These are phyloP conservation scores for Luidia sarsii DNA, from an alignment of 53 echinoderm and acorn worm genomes.

Conservation along the genomic window DNA sequence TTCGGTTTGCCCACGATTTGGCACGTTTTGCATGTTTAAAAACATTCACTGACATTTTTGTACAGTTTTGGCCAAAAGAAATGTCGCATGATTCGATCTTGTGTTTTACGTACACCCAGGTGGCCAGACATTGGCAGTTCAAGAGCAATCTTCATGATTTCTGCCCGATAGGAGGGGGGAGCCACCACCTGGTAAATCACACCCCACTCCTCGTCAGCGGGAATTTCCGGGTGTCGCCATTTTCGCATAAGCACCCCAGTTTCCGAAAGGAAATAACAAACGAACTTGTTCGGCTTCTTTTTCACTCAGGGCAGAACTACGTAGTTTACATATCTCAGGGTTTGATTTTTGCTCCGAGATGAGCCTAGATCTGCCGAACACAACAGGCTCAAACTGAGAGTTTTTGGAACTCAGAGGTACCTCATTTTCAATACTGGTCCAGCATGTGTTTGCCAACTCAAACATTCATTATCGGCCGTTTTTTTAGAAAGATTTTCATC, in stretches of 20 bases:
- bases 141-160: slow-evolving; percentile 49
- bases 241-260: slow-evolving; percentile 57
- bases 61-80: slow-evolving; percentile 59
- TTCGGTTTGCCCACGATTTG: slow-evolving; percentile 61
- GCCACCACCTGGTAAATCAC: slow-evolving; percentile 45
- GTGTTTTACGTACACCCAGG: slow-evolving; percentile 54
- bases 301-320: neutral
- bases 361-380: neutral
- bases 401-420: neutral
- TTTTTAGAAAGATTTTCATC: neutral
- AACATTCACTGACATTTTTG: slow-evolving; percentile 19
- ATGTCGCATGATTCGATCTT: slow-evolving; percentile 36
- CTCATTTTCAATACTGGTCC: too few relatives aligned
- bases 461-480: too few relatives aligned
- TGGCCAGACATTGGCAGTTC: slow-evolving; percentile 49
- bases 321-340: neutral
- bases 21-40: slow-evolving; percentile 55
- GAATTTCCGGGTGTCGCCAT: slow-evolving; percentile 44
- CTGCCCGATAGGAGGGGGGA: slow-evolving; percentile 34
- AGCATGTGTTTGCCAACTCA: too few relatives aligned
- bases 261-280: slow-evolving; percentile 21
- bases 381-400: too few relatives aligned
- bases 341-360: slow-evolving; percentile 31
- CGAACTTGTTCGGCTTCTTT: slow-evolving; percentile 11
- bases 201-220: slow-evolving; percentile 57